Evolutionary conservation across 2,113 vertebrate species (phyloP).

Genomic region (Paratilapia polleni): DNA sequence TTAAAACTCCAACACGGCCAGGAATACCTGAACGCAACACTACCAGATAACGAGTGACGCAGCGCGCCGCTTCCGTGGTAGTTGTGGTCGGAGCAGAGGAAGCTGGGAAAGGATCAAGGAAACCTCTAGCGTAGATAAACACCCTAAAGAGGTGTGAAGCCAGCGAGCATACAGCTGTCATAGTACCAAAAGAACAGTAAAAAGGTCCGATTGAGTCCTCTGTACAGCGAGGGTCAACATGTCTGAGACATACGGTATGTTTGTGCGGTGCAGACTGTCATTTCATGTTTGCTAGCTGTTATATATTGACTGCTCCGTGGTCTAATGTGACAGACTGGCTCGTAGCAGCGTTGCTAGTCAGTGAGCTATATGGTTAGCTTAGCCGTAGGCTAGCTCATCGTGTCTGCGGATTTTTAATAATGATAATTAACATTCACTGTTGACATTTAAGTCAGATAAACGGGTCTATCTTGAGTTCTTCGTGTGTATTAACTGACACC

Average conservation of each 20-base stretch:
- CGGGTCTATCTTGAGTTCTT: fast-evolving
- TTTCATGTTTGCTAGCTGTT: conserved; percentile 21
- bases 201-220: conserved; percentile 38
- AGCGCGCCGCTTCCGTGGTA: conserved; percentile 39
- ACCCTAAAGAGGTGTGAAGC: conserved; percentile 47
- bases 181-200: conserved; percentile 6
- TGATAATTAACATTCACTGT: background rate
- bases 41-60: conserved; percentile 32
- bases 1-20: background rate
- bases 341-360: conserved; percentile 32
- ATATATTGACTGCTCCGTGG: background rate
- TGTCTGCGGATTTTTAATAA: background rate
- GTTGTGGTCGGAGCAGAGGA: conserved; percentile 40
- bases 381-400: background rate
- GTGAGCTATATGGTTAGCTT: conserved; percentile 27
- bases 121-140: conserved; percentile 63
- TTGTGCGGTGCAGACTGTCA: background rate
- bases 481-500: background rate
- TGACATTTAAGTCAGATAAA: background rate
- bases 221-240: conserved; percentile 73
- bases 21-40: conserved; percentile 3
- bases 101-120: conserved; percentile 53
- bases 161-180: conserved; percentile 25
- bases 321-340: conserved; percentile 14
- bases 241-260: conserved; percentile 86